phyloP scores from a whole-genome alignment of 2,888 invertebrate species.

The Rhynchonema sp. region DNA sequence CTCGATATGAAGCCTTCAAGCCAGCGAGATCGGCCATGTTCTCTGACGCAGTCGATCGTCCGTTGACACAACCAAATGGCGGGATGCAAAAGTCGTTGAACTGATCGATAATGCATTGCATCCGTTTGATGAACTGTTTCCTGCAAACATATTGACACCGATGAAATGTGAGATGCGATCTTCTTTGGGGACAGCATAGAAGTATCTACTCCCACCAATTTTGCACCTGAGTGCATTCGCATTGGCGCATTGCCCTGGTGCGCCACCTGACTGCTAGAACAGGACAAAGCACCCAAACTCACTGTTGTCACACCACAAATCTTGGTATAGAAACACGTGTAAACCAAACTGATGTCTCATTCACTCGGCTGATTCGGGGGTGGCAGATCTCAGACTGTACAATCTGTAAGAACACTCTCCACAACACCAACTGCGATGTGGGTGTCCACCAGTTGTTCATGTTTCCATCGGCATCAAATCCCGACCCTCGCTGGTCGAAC shows the following conservation, averaged over 20 bases:
- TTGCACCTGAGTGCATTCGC: too few relatives aligned
- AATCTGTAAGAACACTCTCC: not conserved
- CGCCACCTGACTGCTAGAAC: too few relatives aligned
- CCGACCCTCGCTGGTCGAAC: not conserved
- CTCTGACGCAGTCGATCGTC: slow-evolving; percentile 35
- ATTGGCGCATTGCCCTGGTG: too few relatives aligned
- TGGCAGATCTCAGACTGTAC: not conserved
- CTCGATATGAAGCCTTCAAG: too few relatives aligned
- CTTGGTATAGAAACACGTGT: too few relatives aligned
- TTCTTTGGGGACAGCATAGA: too few relatives aligned
- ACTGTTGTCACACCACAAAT: too few relatives aligned
- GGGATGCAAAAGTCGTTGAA: slow-evolving; percentile 9
- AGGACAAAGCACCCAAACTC: too few relatives aligned
- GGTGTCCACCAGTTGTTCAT: slow-evolving; percentile 8
- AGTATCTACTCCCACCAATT: too few relatives aligned
- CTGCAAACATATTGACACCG: slow-evolving; percentile 1
- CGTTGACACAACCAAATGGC: slow-evolving; percentile 26
- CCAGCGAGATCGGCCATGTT: slow-evolving; percentile 39
- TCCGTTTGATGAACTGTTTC: slow-evolving; percentile 4
- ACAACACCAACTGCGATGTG: slow-evolving; percentile 2
- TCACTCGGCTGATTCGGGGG: too few relatives aligned
- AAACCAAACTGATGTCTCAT: too few relatives aligned
- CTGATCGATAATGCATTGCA: slow-evolving; percentile 9
- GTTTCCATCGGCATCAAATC: slow-evolving; percentile 1
- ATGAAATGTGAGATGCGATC: too few relatives aligned